Conservation (phyloP, 2,113 vertebrate species). For the Crypturellus undulatus region DNA sequence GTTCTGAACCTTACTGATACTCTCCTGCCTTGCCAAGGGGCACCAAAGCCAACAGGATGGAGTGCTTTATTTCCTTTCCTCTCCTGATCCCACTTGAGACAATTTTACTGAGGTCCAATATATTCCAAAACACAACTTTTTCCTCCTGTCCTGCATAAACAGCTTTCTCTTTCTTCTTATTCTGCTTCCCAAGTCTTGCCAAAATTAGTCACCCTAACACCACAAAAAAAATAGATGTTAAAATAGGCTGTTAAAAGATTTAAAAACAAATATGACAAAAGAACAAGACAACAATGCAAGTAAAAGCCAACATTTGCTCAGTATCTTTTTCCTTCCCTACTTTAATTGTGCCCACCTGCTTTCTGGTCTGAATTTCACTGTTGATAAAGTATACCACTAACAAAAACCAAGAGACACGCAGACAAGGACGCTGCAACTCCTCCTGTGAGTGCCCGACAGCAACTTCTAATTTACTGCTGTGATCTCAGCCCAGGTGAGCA, state of each 20-base stretch:
- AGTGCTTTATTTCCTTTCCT: not conserved
- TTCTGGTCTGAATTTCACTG: not conserved
- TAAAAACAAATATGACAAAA: not conserved
- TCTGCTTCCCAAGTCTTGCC: not conserved
- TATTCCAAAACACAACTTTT: not conserved
- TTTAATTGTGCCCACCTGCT: not conserved
- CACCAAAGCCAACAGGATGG: not conserved
- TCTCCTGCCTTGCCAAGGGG: not conserved
- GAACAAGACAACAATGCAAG: not conserved
- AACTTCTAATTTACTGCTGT: not conserved
- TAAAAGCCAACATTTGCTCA: not conserved
- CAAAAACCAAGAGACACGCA: not conserved
- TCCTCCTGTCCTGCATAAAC: not conserved
- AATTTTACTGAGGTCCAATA: not conserved
- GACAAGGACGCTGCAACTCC: not conserved
- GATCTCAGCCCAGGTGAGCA: not conserved
- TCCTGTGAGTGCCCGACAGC: not conserved
- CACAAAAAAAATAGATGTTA: not conserved
- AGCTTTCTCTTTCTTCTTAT: not conserved
- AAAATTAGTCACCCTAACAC: not conserved
- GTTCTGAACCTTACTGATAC: not conserved
- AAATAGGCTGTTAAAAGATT: not conserved
- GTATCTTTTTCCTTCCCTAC: not conserved
- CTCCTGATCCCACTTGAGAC: not conserved
- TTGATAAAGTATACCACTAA: not conserved